Percentiles rank a stretch among this genome's conserved stretches.
phyloP scores from a whole-genome alignment of 2,113 vertebrate species.

The Asarcornis scutulata region DNA sequence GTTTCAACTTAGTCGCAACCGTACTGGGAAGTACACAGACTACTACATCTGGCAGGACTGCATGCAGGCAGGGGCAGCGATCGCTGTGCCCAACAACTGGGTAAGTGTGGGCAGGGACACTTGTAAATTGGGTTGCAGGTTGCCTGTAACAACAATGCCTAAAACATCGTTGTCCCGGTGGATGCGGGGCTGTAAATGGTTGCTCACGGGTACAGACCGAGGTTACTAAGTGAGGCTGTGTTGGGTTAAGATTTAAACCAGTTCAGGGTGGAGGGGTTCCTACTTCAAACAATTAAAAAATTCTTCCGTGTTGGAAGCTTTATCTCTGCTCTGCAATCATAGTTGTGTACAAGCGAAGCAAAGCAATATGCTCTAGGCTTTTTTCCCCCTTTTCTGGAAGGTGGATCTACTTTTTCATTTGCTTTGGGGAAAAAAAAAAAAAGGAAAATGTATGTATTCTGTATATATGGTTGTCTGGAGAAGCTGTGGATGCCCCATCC shows the following conservation, averaged over 20 bases:
- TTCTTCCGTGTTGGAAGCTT: background rate
- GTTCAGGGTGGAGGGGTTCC: background rate
- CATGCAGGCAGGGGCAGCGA: background rate
- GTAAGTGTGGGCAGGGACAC: conserved; percentile 63
- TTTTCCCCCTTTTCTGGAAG: background rate
- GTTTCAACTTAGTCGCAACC: conserved; percentile 90
- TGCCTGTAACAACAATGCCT: background rate
- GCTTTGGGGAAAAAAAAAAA: background rate
- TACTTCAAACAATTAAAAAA: background rate
- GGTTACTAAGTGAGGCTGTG: background rate
- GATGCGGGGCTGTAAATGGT: rapidly evolving
- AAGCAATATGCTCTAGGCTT: background rate
- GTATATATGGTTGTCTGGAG: too few species aligned
- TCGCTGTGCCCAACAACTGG: conserved; percentile 91
- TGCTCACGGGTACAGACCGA: background rate
- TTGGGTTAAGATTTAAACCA: background rate
- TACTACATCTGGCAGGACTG: conserved; percentile 96
- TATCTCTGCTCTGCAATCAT: background rate
- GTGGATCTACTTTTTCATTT: background rate
- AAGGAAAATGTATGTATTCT: background rate
- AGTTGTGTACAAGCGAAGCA: background rate
- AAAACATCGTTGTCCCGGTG: rapidly evolving
- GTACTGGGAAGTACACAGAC: conserved; percentile 84
- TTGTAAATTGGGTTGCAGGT: background rate
- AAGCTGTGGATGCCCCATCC: too few species aligned